Evolutionary conservation across 2,113 vertebrate genomes (phyloP), one percentile per base, ranked within the genome.

Genomic region (Cynopterus brachyotis): DNA sequence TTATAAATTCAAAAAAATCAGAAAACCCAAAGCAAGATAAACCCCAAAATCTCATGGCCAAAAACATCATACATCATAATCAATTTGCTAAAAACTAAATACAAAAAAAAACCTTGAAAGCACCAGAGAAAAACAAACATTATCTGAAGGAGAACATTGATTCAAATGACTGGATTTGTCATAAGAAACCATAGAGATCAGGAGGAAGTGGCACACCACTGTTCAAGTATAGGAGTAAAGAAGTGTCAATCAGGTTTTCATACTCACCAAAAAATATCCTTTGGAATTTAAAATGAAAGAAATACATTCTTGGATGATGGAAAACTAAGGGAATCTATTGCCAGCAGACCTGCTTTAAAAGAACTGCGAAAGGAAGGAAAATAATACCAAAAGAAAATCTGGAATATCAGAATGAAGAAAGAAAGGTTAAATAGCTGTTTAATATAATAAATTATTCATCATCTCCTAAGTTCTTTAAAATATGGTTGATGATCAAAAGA

Each of bases 61-160:
- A 12, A 89, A 6, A 47, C 4, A 84, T 22, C 22, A 89, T 9
- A 47, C 4, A 84, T 22, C 22, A 64, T 17, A 90, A 30, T 83
- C 45, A 73, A 91, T 82, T 66, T 87, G 57, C 28, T 72, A 35
- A 70, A 92, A 78, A 47, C 13, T 19, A 93, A 72, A 64, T 40
- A n/a, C 59, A 89, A 96, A 89, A 80, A 83, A 35, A 88, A 66
- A 24, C 80, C 26, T 32, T 91, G 35, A 83, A 93, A 87, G 69
- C 76, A 93, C 73, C 69, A 64, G 62, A 88, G 35, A 37, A 88
- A 85, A 96, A 60, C 2, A 26, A 67, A 66, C 8, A 70, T 76
- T 53, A 16, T 32, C 26, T 53, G 24, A 2, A 55, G 42, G 50
- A 47, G 35, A 89, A 66, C 42, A 72, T 70, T 50, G 35, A 84